These are phyloP conservation scores for Drosophila maculinotata DNA, from an alignment of 2,888 invertebrate species.

Conservation along the genomic window DNA sequence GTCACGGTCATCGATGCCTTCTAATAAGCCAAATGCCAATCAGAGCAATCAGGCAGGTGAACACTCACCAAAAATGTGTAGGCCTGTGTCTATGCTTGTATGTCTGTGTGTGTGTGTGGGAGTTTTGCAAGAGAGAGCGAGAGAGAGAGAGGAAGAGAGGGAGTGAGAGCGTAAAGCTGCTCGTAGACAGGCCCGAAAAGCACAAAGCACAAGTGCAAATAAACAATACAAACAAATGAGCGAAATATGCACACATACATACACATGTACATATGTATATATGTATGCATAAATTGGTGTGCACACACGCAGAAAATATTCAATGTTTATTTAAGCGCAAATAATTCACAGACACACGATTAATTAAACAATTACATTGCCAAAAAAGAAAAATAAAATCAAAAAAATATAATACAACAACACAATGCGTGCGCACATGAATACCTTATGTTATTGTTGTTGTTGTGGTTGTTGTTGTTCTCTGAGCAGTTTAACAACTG, in stretches of 20 bases:
- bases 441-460: slow-evolving; percentile 3
- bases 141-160: slow-evolving; percentile 12
- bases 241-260: slow-evolving; percentile 19
- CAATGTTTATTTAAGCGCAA: slow-evolving; percentile 71
- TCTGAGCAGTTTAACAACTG: slow-evolving; percentile 20
- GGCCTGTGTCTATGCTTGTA: slow-evolving; percentile 12
- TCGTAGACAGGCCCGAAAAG: slow-evolving; percentile 40
- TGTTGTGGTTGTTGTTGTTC: slow-evolving; percentile 7
- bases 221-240: slow-evolving; percentile 56
- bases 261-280: slow-evolving; percentile 12
- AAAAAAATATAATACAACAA: slow-evolving; percentile 3
- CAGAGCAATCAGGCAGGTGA: slow-evolving; percentile 49
- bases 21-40: slow-evolving; percentile 59
- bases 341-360: slow-evolving; percentile 48
- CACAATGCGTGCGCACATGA: slow-evolving; percentile 22
- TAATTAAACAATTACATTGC: slow-evolving; percentile 66
- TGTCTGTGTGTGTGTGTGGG: slow-evolving; percentile 26
- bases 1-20: slow-evolving; percentile 60
- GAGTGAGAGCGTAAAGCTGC: slow-evolving; percentile 4
- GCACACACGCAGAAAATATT: slow-evolving; percentile 57
- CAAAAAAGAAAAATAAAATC: slow-evolving; percentile 14
- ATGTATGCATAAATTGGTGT: slow-evolving; percentile 43
- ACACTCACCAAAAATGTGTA: slow-evolving; percentile 30
- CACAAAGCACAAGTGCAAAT: slow-evolving; percentile 62
- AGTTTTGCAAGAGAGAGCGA: slow-evolving; percentile 41